Base-by-base conservation (phyloP, 2,888 invertebrate species). In the Melanostoma scalare region DNA sequence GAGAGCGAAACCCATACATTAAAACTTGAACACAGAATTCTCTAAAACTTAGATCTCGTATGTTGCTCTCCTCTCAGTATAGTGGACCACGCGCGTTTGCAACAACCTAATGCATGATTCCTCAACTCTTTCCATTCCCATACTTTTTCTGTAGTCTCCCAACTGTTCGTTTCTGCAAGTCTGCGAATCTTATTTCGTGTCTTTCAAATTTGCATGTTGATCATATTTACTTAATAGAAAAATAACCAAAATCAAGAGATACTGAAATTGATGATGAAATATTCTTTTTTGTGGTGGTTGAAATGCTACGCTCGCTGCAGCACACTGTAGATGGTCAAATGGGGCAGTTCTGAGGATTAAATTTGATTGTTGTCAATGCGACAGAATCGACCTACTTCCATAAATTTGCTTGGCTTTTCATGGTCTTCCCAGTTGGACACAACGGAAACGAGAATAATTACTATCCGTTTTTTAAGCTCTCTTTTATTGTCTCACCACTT, bases 361-460 rank as follows among this genome's bases (percentile, higher is more conserved):
- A 84, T 84, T 84, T 79, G 78, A 84, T 84, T 79, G 74, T 69
- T 84, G 74, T 74, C 84, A 78, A 84, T 84, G 84, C 84, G 79
- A 84, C 84, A 84, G 79, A 78, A 84, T 84, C 84, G 84, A 84
- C 84, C 84, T 84, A 84, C 74, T 79, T 84, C 74, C 79, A 84
- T 84, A 84, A 79, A 84, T 75, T 75, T 84, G 20, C 53, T 65
- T 65, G 52, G 40, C 10, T 55, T 42, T 71, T 58, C 65, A 8
- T 48, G 42, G 42, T 63, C 48, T 48, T 63, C 50, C 42, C 31
- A 3, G n/a, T 53, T 40, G 40, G 60, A 9, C 10, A 56, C 61
- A 42, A 36, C 6, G 40, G 10, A 50, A 31, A 20, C 40, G 31
- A 20, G 30, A 31, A 40, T 55, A 74, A 65, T 67, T 58, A 20